Evolutionary conservation across 2,888 invertebrate genomes (phyloP), one percentile per base, ranked within the genome.

Genomic region (Drosophila paramelanica): DNA sequence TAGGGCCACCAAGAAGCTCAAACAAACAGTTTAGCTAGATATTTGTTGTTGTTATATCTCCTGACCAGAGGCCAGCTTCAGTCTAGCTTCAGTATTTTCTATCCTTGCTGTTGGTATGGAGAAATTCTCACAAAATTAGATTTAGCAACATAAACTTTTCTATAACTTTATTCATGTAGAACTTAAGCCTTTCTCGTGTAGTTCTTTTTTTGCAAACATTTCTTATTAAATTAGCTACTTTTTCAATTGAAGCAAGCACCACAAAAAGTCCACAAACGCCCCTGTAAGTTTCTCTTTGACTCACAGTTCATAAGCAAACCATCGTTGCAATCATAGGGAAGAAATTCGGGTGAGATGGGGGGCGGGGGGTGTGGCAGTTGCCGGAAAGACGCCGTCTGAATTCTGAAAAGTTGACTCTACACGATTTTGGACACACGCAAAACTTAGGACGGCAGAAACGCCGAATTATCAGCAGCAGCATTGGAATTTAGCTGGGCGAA

Each of bases 151-250:
- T 87, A 46, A 86, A 87, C 69, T 87, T 86, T 86, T 79, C 89
- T 74, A 80, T 77, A 86, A 83, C 87, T 83, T 88, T 77, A 72
- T 83, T 73, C 73, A 86, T 86, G 77, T 74, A 70, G 73, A 88
- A 83, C 88, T 82, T 77, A 86, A 86, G 86, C 86, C 88, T 82
- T 88, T 88, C 77, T 80, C 78, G 58, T 80, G 67, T 80, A 81
- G 84, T 70, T 87, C 4, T 23, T 23, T 23, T 23, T 23, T 67
- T 65, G 49, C 71, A 41, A 70, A 73, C 68, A 76, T 74, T 82
- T 86, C 77, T 83, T 86, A 88, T 83, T 86, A 82, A 88, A 86
- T 83, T 83, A 83, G 88, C 77, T 60, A 74, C 83, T 85, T 85
- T 75, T 74, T 68, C 70, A 67, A 74, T 65, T 70, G 75, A 74